Base-by-base conservation (phyloP, 2,888 invertebrate species). In the Ectobius pallidus region DNA sequence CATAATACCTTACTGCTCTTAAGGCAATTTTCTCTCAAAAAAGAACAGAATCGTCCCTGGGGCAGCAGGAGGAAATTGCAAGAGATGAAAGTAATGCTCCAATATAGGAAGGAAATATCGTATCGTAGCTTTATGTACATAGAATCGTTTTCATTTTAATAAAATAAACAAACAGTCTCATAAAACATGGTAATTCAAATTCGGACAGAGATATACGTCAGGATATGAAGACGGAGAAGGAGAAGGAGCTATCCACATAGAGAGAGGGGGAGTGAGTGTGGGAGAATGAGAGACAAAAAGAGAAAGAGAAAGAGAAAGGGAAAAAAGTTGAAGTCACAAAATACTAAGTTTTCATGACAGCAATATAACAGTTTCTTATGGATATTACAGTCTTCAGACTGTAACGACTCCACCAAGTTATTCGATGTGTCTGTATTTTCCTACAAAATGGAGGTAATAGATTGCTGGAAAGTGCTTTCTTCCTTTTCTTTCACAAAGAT, bases 131-230 rank as follows among this genome's bases (percentile, higher is more conserved):
- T 58, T 58, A 58, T 58, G 30, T 30, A 58, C 27, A 16, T n/a
- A 30, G 58, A 58, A 30, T 58, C 58, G 27, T 30, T 58, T 58
- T 58, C 30, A 30, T 58, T 30, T 58, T 58, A 58, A 30, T 58
- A 58, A 58, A 58, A n/a, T n/a, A n/a, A 58, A 30, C 27, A 58
- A 58, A 58, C 58, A 58, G 30, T 7, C 30, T 58, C 30, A 11
- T 58, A 58, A 58, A 58, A 58, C 30, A 58, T 58, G 58, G n/a
- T n/a, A n/a, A 58, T 58, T 58, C 32, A 32, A 58, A 58, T 58
- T 58, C 30, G 30, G 58, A 30, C 30, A 58, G 27, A n/a, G 58
- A 58, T 30, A 30, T 58, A 58, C 16, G n/a, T 39, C 14, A n/a
- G n/a, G n/a, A n/a, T n/a, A n/a, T n/a, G n/a, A n/a, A n/a, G n/a